Evolutionary conservation across 2,797 vertebrate genomes (phyloP), one percentile per base, ranked within the genome.

Genomic region (Enoplosus armatus): DNA sequence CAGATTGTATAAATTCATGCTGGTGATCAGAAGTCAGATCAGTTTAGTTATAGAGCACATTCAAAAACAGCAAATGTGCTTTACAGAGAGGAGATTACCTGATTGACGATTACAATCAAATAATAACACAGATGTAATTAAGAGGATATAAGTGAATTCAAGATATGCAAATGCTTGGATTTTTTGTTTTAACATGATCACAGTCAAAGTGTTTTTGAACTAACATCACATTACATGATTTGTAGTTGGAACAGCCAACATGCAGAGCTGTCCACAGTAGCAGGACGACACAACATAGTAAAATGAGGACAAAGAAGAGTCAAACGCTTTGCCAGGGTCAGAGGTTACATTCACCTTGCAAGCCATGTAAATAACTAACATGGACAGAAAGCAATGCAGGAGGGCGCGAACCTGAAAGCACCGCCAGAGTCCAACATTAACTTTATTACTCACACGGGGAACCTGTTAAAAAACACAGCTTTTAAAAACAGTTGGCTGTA

Each of bases 351-450:
- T 48, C 22, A 48, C 9, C 18, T n/a, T 5, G 8, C 22, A 47
- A 5, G 0, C 22, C 1, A 10, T 48, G 11, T n/a, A 4, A 5
- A 48, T 2, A 48, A 48, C 47, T 48, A 11, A n/a, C 47, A n/a
- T 8, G 22, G 9, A 5, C 22, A 48, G 9, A n/a, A 50, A 50
- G 22, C 47, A 24, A 2, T 39, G 39, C 47, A 9, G 45, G 18
- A 47, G 20, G 45, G 45, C 20, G 20, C 45, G 20, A 22, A n/a
- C 22, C 64, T 54, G 27, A 61, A 61, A 61, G 37, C 74, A 43
- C 4, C 56, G 50, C 20, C 6, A 1, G 3, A 54, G 18, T 67
- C 35, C 43, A 18, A 4, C 18, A 5, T 29, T 33, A 35, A 55
- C n/a, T 55, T 20, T 2, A 50, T 29, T 8, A 27, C 4, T 43